Conservation (phyloP, 2,113 vertebrate genomes). For the Eidolon helvum region DNA sequence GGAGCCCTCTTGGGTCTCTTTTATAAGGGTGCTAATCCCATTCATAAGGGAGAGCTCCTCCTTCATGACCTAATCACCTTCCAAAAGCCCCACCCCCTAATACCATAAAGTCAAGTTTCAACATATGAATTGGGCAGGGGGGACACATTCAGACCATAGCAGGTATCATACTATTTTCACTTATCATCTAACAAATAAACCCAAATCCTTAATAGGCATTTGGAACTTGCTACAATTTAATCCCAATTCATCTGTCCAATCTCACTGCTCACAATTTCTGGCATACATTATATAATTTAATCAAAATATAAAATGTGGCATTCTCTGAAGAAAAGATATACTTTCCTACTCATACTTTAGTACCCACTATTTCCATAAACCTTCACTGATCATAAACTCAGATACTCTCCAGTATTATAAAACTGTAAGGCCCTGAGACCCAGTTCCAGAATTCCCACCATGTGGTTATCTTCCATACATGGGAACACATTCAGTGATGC, state of each 20-base stretch:
- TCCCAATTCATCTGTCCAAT: background rate
- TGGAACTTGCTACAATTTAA: background rate
- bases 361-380: background rate
- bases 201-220: background rate
- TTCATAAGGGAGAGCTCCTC: background rate
- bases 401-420: background rate
- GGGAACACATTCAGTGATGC: background rate
- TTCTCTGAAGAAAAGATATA: background rate
- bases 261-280: background rate
- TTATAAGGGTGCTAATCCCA: background rate
- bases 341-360: background rate
- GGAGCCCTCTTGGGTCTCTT: background rate
- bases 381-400: background rate
- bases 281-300: background rate
- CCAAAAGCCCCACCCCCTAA: background rate
- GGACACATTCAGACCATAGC: background rate
- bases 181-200: background rate
- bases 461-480: background rate
- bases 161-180: background rate
- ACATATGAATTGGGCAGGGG: background rate
- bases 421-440: background rate
- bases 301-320: background rate
- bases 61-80: background rate
- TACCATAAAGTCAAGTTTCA: background rate
- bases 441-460: background rate